Evolutionary conservation across 2,113 vertebrate species (phyloP), one percentile per base, ranked within the genome.

Genomic region (Notothenia coriiceps): DNA sequence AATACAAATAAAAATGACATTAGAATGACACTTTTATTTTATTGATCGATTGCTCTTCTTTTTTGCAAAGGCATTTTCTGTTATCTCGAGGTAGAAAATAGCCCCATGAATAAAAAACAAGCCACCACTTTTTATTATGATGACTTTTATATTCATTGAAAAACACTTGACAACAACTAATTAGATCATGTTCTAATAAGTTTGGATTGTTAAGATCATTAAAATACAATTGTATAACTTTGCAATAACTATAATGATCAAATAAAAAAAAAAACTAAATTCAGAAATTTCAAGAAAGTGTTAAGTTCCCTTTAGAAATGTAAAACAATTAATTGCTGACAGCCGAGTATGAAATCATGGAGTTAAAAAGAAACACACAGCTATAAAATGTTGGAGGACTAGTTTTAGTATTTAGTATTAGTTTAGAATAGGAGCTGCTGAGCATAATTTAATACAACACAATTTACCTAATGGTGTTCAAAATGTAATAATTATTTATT

Each of bases 401-500:
- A 40, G 35, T 40, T 40, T 40, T 40, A 22, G 22, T 22, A 22
- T 22, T 22, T 22, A 22, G 22, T 22, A 22, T 22, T 22, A 22
- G 22, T 22, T 22, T 22, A 22, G 35, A 69, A 63, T 59, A 4
- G 54, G 10, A 55, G 57, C 18, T 35, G 4, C 22, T 74, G 15
- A 70, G 51, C 56, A 64, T 51, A 51, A 51, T 64, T 76, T 59
- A 69, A 50, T 55, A 68, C 50, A 6, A 73, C 57, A 66, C 54
- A 77, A 77, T 77, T 56, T 77, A 70, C 68, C 44, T 64, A 64
- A 83, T 78, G 70, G 40, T 68, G 25, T 70, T 83, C 11, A 52
- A 59, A 77, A 79, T 70, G n/a, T 64, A 6, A 68, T 73, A 60
- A 50, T 70, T 43, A 77, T 68, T 63, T 18, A 74, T 71, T 47